Conservation (phyloP, 2,797 vertebrate genomes). For the Danio tinwini region DNA sequence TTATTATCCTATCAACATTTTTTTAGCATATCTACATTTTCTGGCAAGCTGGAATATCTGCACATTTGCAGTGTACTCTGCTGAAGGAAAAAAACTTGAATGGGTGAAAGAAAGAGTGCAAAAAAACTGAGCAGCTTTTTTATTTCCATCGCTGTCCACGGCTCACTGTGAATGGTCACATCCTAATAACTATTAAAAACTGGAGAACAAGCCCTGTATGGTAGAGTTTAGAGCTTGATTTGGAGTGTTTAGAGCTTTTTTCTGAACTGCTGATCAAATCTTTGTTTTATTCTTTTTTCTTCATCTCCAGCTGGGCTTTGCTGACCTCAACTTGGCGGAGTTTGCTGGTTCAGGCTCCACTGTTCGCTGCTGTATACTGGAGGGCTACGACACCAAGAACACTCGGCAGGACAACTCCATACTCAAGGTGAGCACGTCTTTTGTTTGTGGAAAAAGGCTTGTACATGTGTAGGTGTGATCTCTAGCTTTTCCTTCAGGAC, state of each 20-base stretch:
- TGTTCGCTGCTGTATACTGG: slow-evolving; percentile 87
- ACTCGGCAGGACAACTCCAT: slow-evolving; percentile 91
- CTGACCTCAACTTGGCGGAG: slow-evolving; percentile 89
- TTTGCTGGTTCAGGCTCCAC: slow-evolving; percentile 89
- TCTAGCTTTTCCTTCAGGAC: background rate
- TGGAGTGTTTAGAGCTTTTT: background rate
- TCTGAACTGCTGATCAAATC: background rate
- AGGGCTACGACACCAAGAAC: slow-evolving; percentile 90
- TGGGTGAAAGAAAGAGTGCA: no score
- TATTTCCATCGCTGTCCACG: no score
- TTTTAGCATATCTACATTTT: no score
- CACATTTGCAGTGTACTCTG: no score
- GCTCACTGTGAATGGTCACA: no score
- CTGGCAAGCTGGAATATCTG: no score
- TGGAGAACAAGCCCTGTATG: background rate
- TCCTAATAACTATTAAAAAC: background rate
- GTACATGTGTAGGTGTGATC: background rate
- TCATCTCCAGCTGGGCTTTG: slow-evolving; percentile 83
- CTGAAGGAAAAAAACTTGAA: no score
- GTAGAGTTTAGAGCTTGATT: background rate
- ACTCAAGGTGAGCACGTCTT: slow-evolving; percentile 80
- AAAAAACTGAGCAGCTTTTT: no score
- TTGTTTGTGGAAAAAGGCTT: background rate
- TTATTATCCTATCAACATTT: no score
- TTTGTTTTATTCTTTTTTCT: background rate